Percentiles rank a stretch among this genome's conserved stretches.
phyloP scores from a whole-genome alignment of 30 jellyfish, hydroid and myxozoan genomes.

The Hydractinia echinata region DNA sequence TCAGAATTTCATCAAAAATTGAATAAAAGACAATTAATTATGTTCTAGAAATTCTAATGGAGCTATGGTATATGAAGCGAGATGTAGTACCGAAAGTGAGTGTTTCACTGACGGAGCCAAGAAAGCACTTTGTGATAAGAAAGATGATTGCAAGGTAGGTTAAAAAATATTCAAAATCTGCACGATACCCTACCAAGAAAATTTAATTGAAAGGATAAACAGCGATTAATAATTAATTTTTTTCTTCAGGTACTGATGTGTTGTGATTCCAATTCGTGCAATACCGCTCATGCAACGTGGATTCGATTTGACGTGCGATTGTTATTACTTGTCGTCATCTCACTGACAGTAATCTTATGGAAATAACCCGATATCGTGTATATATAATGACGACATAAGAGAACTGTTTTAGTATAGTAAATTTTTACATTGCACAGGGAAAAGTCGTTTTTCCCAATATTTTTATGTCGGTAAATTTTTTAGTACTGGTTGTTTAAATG shows the following conservation, averaged over 20 bases:
- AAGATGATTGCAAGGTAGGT: background rate
- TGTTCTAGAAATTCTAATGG: background rate
- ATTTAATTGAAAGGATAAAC: no score
- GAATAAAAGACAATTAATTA: background rate
- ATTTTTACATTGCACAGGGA: no score
- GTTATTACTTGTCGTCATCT: background rate
- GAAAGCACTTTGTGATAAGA: background rate
- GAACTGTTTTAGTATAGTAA: no score
- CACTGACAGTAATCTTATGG: background rate
- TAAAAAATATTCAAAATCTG: no score
- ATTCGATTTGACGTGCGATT: conserved; percentile 15
- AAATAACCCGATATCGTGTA: background rate
- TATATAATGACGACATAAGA: no score
- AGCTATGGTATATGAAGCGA: background rate
- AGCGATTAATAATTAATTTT: background rate
- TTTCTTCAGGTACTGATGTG: background rate
- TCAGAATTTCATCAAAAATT: background rate
- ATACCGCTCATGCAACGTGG: background rate
- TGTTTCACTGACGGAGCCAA: background rate
- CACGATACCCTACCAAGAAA: no score
- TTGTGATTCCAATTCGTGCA: background rate
- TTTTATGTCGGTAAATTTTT: no score
- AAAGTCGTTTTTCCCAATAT: no score
- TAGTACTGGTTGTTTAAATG: no score
- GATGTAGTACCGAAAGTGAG: background rate